These are phyloP conservation scores for Polypedilum vanderplanki DNA, from an alignment of 1,140 invertebrate species.

Conservation along the genomic window DNA sequence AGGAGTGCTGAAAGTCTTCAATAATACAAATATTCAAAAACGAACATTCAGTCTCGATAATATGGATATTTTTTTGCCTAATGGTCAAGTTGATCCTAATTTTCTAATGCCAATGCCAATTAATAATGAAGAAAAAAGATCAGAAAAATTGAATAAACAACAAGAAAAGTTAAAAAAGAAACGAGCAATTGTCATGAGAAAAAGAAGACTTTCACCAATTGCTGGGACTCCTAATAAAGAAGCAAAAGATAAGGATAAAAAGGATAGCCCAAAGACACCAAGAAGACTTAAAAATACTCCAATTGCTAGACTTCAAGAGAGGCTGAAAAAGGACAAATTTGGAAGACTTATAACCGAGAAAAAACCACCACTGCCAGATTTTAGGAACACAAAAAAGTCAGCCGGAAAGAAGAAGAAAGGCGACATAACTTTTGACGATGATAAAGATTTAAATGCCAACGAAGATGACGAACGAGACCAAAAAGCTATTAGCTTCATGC, in stretches of 20 bases:
- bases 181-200: neutral
- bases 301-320: neutral
- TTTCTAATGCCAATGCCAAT: neutral
- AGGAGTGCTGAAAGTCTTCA: conserved; percentile 3
- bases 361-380: conserved; percentile 1
- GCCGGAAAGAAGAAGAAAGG: neutral
- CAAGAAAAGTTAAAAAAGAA: conserved; percentile 1
- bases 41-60: neutral
- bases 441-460: neutral
- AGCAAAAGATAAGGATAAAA: conserved; percentile 21
- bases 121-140: neutral
- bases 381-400: neutral
- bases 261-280: neutral
- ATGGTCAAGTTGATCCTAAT: conserved; percentile 8
- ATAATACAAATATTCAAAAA: conserved; percentile 14
- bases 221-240: conserved; percentile 44
- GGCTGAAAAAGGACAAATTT: conserved; percentile 23
- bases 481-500: conserved; percentile 4
- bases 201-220: conserved; percentile 37
- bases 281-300: neutral
- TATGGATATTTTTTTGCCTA: neutral
- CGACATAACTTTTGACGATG: neutral
- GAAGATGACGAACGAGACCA: neutral
- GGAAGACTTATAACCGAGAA: neutral
- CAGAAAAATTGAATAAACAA: neutral